These are phyloP conservation scores for Agrilus biguttatus DNA, from an alignment of 2,888 invertebrate species.

Conservation along the genomic window DNA sequence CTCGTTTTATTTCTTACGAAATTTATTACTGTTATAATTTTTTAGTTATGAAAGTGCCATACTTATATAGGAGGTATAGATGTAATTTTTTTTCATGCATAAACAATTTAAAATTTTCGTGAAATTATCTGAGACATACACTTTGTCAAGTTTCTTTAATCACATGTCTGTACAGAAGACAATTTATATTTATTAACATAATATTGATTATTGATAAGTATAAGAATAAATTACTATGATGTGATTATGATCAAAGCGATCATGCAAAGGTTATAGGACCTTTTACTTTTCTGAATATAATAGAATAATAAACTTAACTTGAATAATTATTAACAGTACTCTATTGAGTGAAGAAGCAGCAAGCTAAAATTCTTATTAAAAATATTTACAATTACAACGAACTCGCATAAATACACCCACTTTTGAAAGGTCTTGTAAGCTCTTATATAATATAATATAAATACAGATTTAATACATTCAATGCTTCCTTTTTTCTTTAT, in stretches of 20 bases:
- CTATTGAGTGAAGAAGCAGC: too few species aligned
- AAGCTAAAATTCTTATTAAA: too few species aligned
- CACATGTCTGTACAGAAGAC: slow-evolving; percentile 15
- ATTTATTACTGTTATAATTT: slow-evolving; percentile 3
- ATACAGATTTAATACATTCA: too few species aligned
- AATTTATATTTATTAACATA: slow-evolving; percentile 29
- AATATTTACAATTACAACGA: too few species aligned
- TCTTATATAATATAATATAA: too few species aligned
- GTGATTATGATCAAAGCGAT: slow-evolving; percentile 56
- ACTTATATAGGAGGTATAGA: slow-evolving; percentile 8
- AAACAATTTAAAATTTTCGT: slow-evolving; percentile 6
- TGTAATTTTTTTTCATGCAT: slow-evolving; percentile 10
- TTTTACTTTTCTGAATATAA: slow-evolving; percentile 51
- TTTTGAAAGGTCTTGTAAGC: too few species aligned
- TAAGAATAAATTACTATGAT: slow-evolving; percentile 41
- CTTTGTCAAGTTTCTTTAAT: slow-evolving; percentile 32
- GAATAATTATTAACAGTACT: too few species aligned
- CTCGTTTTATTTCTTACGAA: slow-evolving; percentile 3
- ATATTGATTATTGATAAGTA: slow-evolving; percentile 32
- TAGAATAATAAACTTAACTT: slow-evolving; percentile 27
- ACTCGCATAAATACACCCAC: too few species aligned
- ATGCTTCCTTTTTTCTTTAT: too few species aligned
- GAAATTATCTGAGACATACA: slow-evolving; percentile 25
- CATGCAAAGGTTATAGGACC: slow-evolving; percentile 35
- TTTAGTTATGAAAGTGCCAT: slow-evolving; percentile 13